Base-by-base conservation (phyloP, 2,113 vertebrate genomes). In the Mola mola region DNA sequence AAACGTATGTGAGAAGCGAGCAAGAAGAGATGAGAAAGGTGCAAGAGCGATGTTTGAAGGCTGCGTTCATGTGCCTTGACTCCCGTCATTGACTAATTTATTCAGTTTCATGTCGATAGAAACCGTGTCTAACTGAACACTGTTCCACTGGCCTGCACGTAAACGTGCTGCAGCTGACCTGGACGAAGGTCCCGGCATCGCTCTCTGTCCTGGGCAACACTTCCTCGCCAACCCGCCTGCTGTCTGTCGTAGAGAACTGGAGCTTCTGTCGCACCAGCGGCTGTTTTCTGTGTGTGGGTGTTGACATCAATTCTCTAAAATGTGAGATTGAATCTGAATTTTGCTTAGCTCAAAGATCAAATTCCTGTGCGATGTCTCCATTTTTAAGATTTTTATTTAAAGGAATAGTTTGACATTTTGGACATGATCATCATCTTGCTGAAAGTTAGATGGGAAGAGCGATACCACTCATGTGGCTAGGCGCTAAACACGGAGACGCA, bases 21-120 rank as follows among this genome's bases (percentile, higher is more conserved):
- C 31, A 25, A 53, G 49, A 41, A 55, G 53, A 21, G 59, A 15
- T 40, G 37, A 72, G 46, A 56, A 44, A 19, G 64, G 26, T 31
- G 0, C 20, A 34, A 12, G 49, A 56, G 19, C 22, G 66, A 63
- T 10, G 26, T 5, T 8, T 22, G 66, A 13, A 17, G 0, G 43
- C 68, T 52, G 70, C 38, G n/a, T 47, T 57, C 15, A n/a, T 25
- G 33, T 26, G 17, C 46, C 58, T 47, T 68, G 75, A 62, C 81
- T 72, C 83, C 79, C 55, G 16, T 49, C 26, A 22, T 41, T 52
- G 29, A 56, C 62, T 68, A 47, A 75, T 55, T 61, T 56, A 38
- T 75, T 62, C 22, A 16, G 66, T 57, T 43, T 1, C 41, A 50
- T 42, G 42, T 41, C 64, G 49, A 56, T 31, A 38, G 36, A 36